Percentiles rank a stretch among this genome's conserved stretches.
Conservation (phyloP, 2,888 invertebrate species). For the Mesoligia furuncula region DNA sequence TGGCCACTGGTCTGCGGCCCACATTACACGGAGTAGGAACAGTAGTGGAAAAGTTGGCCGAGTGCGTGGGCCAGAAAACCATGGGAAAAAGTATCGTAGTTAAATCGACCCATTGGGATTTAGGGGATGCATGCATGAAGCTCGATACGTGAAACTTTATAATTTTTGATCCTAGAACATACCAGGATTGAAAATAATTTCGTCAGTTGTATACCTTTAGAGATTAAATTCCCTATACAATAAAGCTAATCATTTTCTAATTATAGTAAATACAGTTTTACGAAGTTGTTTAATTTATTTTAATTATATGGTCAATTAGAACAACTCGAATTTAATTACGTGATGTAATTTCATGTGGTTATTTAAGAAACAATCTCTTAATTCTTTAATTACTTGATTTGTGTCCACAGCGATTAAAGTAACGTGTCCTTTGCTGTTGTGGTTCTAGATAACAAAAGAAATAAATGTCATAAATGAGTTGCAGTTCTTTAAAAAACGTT, state of each 20-base stretch:
- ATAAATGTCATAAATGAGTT: not conserved
- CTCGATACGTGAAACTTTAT: too few species aligned
- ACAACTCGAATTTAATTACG: constrained; percentile 13
- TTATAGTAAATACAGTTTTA: not conserved
- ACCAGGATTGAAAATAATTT: not conserved
- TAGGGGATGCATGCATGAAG: not conserved
- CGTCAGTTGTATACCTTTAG: not conserved
- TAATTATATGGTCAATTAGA: constrained; percentile 27
- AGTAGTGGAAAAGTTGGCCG: too few species aligned
- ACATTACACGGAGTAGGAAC: too few species aligned
- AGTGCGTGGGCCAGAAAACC: too few species aligned
- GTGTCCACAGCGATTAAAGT: not conserved
- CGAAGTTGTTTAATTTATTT: not conserved
- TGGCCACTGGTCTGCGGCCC: too few species aligned
- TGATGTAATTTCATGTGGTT: not conserved
- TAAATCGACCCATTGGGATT: too few species aligned
- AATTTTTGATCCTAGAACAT: not conserved
- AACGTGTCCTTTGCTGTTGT: too few species aligned
- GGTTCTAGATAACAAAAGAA: not conserved
- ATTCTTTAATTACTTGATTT: not conserved
- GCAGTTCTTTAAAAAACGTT: not conserved
- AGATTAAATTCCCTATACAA: not conserved
- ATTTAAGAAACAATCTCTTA: not conserved
- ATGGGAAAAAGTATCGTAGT: too few species aligned
- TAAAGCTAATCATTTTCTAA: not conserved